Evolutionary conservation across 1,140 invertebrate genomes (phyloP).

Genomic region (Zaprionus camerounensis): DNA sequence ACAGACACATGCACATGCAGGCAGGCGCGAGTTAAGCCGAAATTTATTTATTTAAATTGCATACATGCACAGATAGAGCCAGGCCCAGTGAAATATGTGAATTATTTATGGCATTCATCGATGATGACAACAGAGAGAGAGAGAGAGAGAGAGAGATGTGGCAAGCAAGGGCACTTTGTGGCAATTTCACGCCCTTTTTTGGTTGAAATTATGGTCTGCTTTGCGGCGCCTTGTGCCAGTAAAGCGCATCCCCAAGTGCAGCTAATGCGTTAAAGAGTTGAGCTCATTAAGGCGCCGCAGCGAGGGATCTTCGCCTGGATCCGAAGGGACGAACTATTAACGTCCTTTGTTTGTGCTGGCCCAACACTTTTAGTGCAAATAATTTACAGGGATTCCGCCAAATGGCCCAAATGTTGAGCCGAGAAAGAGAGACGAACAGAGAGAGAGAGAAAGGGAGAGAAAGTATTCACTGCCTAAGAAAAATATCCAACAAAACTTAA

Average conservation of each 20-base stretch:
- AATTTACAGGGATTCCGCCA: conserved; percentile 52
- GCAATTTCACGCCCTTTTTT: conserved; percentile 34
- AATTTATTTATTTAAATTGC: conserved; percentile 4
- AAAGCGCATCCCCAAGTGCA: conserved; percentile 46
- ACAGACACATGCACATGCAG: not conserved
- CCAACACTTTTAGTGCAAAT: conserved; percentile 58
- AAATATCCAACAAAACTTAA: conserved; percentile 79
- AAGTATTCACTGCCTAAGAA: conserved; percentile 55
- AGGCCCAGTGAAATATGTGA: conserved; percentile 50
- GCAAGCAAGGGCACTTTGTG: conserved; percentile 27
- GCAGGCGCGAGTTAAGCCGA: not conserved
- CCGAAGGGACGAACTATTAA: conserved; percentile 57
- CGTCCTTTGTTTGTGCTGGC: conserved; percentile 57
- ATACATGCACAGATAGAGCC: conserved; percentile 26
- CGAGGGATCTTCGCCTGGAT: conserved; percentile 3
- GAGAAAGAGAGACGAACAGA: not conserved
- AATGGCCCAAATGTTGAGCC: conserved; percentile 42
- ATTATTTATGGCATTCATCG: conserved; percentile 67
- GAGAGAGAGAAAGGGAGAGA: conserved; percentile 27
- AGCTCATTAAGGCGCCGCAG: conserved; percentile 59
- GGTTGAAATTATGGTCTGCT: conserved; percentile 53
- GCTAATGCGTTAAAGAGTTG: conserved; percentile 74
- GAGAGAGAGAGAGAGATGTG: not conserved
- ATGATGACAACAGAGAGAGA: not conserved
- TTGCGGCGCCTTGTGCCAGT: conserved; percentile 45